Percentiles rank a stretch among this genome's conserved stretches.
These are phyloP conservation scores for Frankliniella intonsa DNA, from an alignment of 2,888 invertebrate species.

Conservation along the genomic window DNA sequence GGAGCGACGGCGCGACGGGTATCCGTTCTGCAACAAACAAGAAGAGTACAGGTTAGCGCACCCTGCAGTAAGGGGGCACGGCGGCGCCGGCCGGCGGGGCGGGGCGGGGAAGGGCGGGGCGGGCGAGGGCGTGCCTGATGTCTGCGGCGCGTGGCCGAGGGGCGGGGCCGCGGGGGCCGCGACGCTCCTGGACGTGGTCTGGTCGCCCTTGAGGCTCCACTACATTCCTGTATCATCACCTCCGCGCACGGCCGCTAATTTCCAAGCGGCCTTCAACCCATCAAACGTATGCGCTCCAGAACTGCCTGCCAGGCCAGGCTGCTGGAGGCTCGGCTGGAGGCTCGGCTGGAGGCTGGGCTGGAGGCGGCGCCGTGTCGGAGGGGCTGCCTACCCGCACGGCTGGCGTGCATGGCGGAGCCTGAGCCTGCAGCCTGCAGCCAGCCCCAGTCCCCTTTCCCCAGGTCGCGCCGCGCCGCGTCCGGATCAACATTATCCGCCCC, in stretches of 20 bases:
- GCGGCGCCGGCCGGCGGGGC: neutral
- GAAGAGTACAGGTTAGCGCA: neutral
- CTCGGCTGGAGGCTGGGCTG: neutral
- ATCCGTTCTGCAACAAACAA: slow-evolving; percentile 78
- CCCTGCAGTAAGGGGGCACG: neutral
- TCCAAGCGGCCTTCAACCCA: slow-evolving; percentile 8
- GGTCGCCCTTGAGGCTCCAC: slow-evolving; percentile 9
- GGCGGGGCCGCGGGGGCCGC: neutral
- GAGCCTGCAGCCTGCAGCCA: neutral
- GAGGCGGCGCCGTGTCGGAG: neutral
- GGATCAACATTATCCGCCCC: neutral
- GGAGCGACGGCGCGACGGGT: slow-evolving; percentile 90
- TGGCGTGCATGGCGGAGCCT: neutral
- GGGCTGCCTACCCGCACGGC: slow-evolving; percentile 14
- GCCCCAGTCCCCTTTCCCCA: neutral
- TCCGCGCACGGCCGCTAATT: slow-evolving; percentile 9
- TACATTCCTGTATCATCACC: slow-evolving; percentile 22
- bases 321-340: neutral
- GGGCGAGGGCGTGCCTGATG: no score
- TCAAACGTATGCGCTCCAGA: slow-evolving; percentile 24
- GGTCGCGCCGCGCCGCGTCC: neutral
- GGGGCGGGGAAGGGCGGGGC: neutral
- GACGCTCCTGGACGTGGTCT: neutral
- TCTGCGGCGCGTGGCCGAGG: neutral
- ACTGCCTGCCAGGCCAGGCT: neutral